Percentiles rank a stretch among this genome's conserved stretches.
These are phyloP conservation scores for Noctua janthe DNA, from an alignment of 2,888 invertebrate species.

Conservation along the genomic window DNA sequence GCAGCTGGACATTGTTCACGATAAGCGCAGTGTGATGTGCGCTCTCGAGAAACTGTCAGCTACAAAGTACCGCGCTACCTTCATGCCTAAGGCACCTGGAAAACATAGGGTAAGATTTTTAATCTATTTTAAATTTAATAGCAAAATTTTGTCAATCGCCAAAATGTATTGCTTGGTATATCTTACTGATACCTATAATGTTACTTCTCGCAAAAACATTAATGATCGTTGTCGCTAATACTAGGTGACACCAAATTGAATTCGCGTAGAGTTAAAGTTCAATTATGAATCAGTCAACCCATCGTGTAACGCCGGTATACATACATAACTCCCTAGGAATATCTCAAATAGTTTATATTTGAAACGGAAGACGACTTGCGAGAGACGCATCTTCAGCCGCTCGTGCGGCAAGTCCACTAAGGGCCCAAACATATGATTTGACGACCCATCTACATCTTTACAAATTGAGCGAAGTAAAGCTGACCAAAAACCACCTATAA, in stretches of 20 bases:
- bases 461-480: not conserved
- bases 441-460: not conserved
- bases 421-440: not conserved
- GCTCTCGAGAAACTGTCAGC: conserved; percentile 95
- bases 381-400: too few relatives aligned
- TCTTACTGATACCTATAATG: not conserved
- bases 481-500: not conserved
- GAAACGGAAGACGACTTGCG: not conserved
- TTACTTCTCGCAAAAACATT: not conserved
- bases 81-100: conserved; percentile 94
- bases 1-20: conserved; percentile 97
- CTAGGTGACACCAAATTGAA: not conserved
- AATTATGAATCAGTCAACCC: not conserved
- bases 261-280: not conserved
- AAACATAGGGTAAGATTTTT: conserved; percentile 92
- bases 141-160: not conserved
- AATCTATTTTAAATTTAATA: not conserved
- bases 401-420: not conserved
- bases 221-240: too few relatives aligned
- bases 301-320: not conserved
- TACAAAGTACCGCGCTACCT: conserved; percentile 94
- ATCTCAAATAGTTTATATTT: too few relatives aligned
- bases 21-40: conserved; percentile 95
- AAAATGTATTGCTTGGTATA: not conserved
- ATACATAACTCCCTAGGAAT: too few relatives aligned